Percentiles rank a stretch among this genome's conserved stretches.
Conservation (phyloP, 2,113 vertebrate genomes). For the Calidris pygmaea region DNA sequence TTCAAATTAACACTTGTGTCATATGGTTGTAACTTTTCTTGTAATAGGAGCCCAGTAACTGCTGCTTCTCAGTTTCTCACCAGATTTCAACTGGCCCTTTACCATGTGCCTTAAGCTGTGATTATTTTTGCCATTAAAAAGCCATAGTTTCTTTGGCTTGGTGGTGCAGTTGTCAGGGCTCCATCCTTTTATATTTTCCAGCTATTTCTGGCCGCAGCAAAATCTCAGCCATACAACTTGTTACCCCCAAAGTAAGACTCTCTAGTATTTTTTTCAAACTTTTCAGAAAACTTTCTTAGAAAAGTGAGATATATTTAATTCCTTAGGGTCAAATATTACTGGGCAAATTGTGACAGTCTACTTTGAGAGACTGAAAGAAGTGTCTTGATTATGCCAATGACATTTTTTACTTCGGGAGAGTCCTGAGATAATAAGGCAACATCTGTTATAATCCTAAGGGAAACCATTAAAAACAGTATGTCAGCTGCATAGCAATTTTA, state of each 20-base stretch:
- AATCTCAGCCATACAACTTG: not conserved
- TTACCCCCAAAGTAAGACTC: not conserved
- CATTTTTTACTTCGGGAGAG: conserved; percentile 43
- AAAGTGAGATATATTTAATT: not conserved
- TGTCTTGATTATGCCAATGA: conserved; percentile 44
- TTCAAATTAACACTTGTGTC: not conserved
- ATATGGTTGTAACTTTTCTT: not conserved
- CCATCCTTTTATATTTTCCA: not conserved
- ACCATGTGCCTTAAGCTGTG: not conserved
- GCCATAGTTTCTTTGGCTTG: not conserved
- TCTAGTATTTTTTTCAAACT: not conserved
- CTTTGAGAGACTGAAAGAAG: conserved; percentile 5
- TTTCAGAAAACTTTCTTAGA: not conserved
- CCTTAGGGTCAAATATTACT: not conserved
- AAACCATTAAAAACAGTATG: conserved; percentile 61
- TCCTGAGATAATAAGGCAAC: conserved; percentile 57
- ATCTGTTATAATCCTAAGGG: conserved; percentile 64
- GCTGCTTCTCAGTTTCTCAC: not conserved
- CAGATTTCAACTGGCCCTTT: not conserved
- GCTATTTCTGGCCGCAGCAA: not conserved
- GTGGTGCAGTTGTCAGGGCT: not conserved
- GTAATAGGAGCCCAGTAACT: not conserved
- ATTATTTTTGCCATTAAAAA: not conserved
- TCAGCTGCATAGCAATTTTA: conserved; percentile 62
- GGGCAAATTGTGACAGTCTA: conserved; percentile 5